These are phyloP conservation scores for Mirza zaza DNA, from an alignment of 2,113 vertebrate species.

Conservation along the genomic window DNA sequence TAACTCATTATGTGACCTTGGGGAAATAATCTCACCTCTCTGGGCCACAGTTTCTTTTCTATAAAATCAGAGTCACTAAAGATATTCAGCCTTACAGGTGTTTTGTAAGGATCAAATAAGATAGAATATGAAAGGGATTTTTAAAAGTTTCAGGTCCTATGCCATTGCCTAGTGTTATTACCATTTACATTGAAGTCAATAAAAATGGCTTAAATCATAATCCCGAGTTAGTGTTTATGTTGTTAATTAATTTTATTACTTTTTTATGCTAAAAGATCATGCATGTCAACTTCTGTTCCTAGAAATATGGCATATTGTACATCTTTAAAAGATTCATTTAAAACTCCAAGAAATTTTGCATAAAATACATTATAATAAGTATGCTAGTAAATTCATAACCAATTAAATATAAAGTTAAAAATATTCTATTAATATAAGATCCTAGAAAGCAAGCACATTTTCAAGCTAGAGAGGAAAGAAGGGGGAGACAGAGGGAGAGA, in stretches of 20 bases:
- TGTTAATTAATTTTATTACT: conserved; percentile 14
- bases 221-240: not conserved
- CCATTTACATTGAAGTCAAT: not conserved
- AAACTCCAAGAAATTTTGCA: not conserved
- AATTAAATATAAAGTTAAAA: not conserved
- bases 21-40: not conserved
- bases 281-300: not conserved
- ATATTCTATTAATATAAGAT: not conserved
- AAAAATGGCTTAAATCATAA: not conserved
- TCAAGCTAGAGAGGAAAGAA: not conserved
- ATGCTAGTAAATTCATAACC: not conserved
- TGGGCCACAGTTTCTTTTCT: not conserved
- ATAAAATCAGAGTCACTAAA: not conserved
- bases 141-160: not conserved
- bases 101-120: not conserved
- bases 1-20: not conserved
- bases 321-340: not conserved
- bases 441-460: not conserved
- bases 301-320: not conserved
- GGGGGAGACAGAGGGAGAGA: not conserved
- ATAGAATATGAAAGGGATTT: not conserved
- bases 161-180: not conserved
- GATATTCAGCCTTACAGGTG: not conserved
- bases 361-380: not conserved
- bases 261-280: conserved; percentile 15